Evolutionary conservation across 2,888 invertebrate species (phyloP).

Genomic region (Chrysodeixis includens): DNA sequence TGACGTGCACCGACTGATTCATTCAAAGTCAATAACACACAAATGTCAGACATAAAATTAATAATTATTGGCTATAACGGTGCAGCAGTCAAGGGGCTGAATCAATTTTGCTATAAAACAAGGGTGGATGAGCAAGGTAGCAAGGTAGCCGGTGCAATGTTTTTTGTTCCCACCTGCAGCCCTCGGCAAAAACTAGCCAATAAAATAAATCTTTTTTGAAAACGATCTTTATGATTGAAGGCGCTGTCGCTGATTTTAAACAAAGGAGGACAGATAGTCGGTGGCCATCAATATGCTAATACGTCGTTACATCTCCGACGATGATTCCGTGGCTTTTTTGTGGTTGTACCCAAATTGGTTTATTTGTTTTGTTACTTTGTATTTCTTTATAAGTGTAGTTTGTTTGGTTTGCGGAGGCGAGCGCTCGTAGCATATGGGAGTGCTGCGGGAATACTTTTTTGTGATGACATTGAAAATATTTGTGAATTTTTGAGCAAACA

Average conservation of each 20-base stretch:
- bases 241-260: slow-evolving; percentile 88
- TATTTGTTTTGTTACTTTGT: slow-evolving; percentile 86
- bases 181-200: slow-evolving; percentile 76
- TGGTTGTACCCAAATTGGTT: slow-evolving; percentile 82
- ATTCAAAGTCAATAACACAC: slow-evolving; percentile 18
- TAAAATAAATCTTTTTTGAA: slow-evolving; percentile 80
- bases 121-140: slow-evolving; percentile 49
- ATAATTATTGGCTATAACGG: slow-evolving; percentile 32
- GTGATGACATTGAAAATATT: slow-evolving; percentile 56
- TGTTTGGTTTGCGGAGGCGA: slow-evolving; percentile 81
- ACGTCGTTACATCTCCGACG: slow-evolving; percentile 74
- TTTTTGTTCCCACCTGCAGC: slow-evolving; percentile 82
- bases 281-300: slow-evolving; percentile 88
- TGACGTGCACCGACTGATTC: slow-evolving; percentile 10
- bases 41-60: slow-evolving; percentile 30
- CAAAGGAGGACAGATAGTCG: slow-evolving; percentile 85
- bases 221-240: slow-evolving; percentile 85
- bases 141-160: slow-evolving; percentile 46
- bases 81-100: slow-evolving; percentile 34
- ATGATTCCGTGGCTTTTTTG: slow-evolving; percentile 79
- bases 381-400: slow-evolving; percentile 80
- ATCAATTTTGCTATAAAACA: slow-evolving; percentile 54
- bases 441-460: slow-evolving; percentile 53
- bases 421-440: slow-evolving; percentile 73
- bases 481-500: slow-evolving; percentile 57